Conservation (phyloP, 2,797 vertebrate genomes). For the Helarctos malayanus region DNA sequence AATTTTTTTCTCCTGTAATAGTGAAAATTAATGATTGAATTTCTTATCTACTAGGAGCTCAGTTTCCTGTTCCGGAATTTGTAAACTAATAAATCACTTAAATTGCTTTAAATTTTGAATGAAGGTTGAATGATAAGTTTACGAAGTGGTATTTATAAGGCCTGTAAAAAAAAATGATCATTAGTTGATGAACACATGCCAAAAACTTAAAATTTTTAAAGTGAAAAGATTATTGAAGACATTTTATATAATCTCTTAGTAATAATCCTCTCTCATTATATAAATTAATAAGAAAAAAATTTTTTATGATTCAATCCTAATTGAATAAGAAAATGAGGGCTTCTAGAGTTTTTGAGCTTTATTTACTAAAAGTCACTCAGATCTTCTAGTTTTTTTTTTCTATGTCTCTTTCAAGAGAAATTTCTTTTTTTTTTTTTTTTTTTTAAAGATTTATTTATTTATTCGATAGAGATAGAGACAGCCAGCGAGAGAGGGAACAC, state of each 20-base stretch:
- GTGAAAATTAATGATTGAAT: slow-evolving; percentile 50
- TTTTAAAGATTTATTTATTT: too few species aligned
- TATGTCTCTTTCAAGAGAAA: slow-evolving; percentile 58
- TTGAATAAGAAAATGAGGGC: slow-evolving; percentile 1
- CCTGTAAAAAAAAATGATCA: slow-evolving; percentile 28
- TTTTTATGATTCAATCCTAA: not conserved
- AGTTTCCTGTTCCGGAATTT: slow-evolving; percentile 52
- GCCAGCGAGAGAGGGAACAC: too few species aligned
- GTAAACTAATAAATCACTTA: slow-evolving; percentile 45
- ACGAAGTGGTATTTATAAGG: not conserved
- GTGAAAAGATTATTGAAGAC: slow-evolving; percentile 37
- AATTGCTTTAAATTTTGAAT: slow-evolving; percentile 62
- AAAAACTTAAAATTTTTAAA: slow-evolving; percentile 45
- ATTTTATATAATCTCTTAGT: slow-evolving; percentile 28
- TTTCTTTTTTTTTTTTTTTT: not conserved
- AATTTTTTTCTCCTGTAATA: slow-evolving; percentile 40
- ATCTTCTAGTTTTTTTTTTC: slow-evolving; percentile 6
- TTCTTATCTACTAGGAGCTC: slow-evolving; percentile 35
- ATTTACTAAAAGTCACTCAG: slow-evolving; percentile 51
- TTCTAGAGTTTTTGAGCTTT: slow-evolving; percentile 1
- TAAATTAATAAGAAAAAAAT: not conserved
- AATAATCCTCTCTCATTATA: not conserved
- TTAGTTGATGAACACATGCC: not conserved
- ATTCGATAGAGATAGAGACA: too few species aligned
- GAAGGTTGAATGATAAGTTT: not conserved